Evolutionary conservation across 2,113 vertebrate genomes (phyloP), one percentile per base, ranked within the genome.

Genomic region (Pangasianodon hypophthalmus): DNA sequence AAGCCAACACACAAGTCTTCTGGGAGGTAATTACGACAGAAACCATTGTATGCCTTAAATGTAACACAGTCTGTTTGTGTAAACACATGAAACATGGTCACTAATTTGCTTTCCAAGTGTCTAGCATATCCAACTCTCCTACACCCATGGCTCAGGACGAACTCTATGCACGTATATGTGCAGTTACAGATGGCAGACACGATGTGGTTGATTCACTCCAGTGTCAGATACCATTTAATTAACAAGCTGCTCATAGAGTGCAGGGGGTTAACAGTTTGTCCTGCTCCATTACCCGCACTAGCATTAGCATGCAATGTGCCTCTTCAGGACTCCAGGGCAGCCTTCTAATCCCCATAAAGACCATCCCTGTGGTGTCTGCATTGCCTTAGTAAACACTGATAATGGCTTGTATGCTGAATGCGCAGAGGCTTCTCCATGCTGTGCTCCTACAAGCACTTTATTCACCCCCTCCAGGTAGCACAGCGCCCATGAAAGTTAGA

Each of bases 1-100:
- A 91, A 87, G 87, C 90, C 88, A 92, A 91, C 48, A 87, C 89
- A 88, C 82, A 77, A 90, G 91, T 90, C 93, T 92, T 89, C 75
- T 79, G 92, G 92, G 93, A 93, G 90, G 92, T 91, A 90, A 94
- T 93, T 94, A 93, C 90, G 89, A 84, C 85, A 89, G 56, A 92
- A 94, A 90, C 90, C 60, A 91, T 92, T 93, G 91, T 93, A 81
- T 91, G 48, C n/a, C 85, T 88, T 85, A 46, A 79, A 89, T 77
- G 90, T 91, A 83, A 88, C 89, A 88, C 92, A 86, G 90, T 92
- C 85, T 86, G 81, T 91, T 87, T 92, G 88, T 90, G 79, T 83
- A 83, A 83, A 83, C 6, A 54, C n/a, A 67, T 69, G 24, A 67
- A 87, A 71, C 24, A 4, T 18, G 50, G 79, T 21, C 77, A 69